Conservation (phyloP, 2,113 vertebrate genomes). For the Phyllostomus hastatus region DNA sequence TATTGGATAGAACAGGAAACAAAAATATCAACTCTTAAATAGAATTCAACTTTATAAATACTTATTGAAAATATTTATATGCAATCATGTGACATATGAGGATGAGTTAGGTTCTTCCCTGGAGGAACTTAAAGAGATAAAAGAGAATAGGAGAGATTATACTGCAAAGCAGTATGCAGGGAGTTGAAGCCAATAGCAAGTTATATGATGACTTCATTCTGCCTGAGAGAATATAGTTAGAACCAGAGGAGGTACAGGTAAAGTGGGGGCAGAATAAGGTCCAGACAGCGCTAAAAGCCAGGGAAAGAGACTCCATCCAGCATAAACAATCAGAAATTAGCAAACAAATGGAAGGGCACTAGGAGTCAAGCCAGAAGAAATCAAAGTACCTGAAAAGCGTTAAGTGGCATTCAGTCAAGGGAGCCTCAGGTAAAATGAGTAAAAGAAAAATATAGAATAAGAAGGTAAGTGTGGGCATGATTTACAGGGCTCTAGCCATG, state of each 20-base stretch:
- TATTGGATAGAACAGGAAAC: background rate
- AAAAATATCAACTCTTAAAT: background rate
- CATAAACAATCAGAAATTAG: background rate
- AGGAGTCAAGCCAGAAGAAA: background rate
- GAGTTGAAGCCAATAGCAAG: background rate
- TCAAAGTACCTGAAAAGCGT: background rate
- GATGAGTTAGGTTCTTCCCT: background rate
- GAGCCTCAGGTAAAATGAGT: background rate
- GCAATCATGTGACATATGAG: background rate
- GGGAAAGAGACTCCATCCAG: background rate
- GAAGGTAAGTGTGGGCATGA: background rate
- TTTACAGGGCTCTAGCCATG: background rate
- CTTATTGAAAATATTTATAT: background rate
- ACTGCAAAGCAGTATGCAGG: background rate
- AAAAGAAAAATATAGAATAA: background rate
- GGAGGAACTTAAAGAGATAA: background rate
- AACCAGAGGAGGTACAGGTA: background rate
- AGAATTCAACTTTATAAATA: slow-evolving; percentile 6
- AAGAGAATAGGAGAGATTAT: background rate
- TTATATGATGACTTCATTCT: background rate
- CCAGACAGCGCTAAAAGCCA: background rate
- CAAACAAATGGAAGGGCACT: background rate
- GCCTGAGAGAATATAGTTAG: background rate
- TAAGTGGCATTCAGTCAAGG: background rate
- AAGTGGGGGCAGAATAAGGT: background rate